Evolutionary conservation across 2,797 vertebrate genomes (phyloP).

Genomic region (Tenualosa thibaudeaui): DNA sequence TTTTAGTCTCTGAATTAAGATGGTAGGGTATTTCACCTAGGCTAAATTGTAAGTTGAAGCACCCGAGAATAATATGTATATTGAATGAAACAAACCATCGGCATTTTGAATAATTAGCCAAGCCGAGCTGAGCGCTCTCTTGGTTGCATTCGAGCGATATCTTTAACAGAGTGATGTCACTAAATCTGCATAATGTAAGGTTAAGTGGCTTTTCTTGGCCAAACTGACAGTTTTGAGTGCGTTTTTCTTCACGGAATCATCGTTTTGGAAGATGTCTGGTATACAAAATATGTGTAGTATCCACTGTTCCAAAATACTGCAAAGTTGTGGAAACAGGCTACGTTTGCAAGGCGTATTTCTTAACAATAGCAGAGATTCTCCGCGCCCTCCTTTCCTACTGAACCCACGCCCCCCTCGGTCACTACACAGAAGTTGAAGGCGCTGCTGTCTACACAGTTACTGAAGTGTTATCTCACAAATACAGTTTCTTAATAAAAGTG

Average conservation of each 20-base stretch:
- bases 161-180: slow-evolving; percentile 59
- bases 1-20: slow-evolving; percentile 6
- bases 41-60: slow-evolving; percentile 30
- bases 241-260: neutral
- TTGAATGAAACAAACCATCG: slow-evolving; percentile 14
- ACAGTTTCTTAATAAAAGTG: neutral
- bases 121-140: neutral
- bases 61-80: slow-evolving; percentile 35
- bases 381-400: slow-evolving; percentile 29
- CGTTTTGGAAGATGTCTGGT: neutral
- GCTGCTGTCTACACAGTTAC: neutral
- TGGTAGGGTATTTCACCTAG: neutral
- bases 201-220: slow-evolving; percentile 27
- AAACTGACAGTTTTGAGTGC: neutral
- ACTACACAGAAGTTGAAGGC: slow-evolving; percentile 6
- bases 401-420: slow-evolving; percentile 33
- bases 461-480: neutral
- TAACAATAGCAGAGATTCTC: slow-evolving; percentile 33
- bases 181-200: slow-evolving; percentile 49
- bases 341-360: slow-evolving; percentile 23
- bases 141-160: slow-evolving; percentile 42
- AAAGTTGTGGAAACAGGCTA: neutral
- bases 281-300: neutral
- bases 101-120: slow-evolving; percentile 25
- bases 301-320: neutral